Base-by-base conservation (phyloP, 2,797 vertebrate species). In the Smutsia gigantea region DNA sequence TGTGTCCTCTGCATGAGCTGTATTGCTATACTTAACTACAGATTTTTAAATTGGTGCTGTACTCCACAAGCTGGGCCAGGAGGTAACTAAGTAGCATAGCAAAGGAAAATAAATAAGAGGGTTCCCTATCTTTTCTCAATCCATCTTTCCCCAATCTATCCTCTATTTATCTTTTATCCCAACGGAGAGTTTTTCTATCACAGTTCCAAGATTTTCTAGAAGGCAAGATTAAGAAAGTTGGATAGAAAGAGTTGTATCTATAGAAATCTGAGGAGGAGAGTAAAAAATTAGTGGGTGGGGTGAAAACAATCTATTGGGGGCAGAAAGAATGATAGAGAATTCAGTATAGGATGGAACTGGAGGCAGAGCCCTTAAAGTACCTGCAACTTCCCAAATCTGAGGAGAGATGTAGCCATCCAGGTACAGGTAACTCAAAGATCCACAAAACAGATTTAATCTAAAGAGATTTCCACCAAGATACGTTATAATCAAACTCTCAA, bases 71-170 rank as follows among this genome's bases (percentile, higher is more conserved):
- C 42, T n/a, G 23, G 12, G 7, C 7, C 34, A n/a, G 42, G 23
- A 63, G 8, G 25, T 57, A 4, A 42, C 3, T 46, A 23, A 77
- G 64, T 87, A 49, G 27, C 85, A 6, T 79, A 39, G 7, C 39
- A 93, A 93, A 91, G 12, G 61, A 69, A 72, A 86, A 84, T 18
- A 42, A 92, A 71, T 55, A 59, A 94, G 11, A 88, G 46, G 14
- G 11, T n/a, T 77, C 37, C 2, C 19, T 27, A 3, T 63, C 31
- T 81, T 69, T 91, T 37, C 71, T 11, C 29, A 91, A 51, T 15
- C 3, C 1, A 53, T n/a, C 7, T 87, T 15, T 87, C 15, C 37
- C 72, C 31, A 91, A 17, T 12, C 2, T 7, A 37, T 37, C 13
- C 7, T 66, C 5, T 77, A 6, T 75, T 92, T 49, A 61, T 69